Percentiles rank a stretch among this genome's conserved stretches.
phyloP scores from a whole-genome alignment of 2,888 invertebrate genomes.

The Elaeidobius kamerunicus region DNA sequence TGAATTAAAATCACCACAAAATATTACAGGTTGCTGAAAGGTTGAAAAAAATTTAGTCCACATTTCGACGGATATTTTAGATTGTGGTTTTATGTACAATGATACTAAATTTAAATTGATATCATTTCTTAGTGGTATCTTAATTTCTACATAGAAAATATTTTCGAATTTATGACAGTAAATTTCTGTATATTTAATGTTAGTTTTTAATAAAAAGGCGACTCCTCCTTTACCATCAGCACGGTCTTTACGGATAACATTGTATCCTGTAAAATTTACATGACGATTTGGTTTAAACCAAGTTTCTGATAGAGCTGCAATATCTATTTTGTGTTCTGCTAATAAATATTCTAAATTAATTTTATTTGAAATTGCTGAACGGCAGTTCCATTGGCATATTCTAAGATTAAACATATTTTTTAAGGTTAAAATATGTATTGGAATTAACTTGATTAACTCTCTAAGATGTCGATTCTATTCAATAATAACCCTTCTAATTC shows the following conservation, averaged over 20 bases:
- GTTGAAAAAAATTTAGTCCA: neutral
- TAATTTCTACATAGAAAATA: neutral
- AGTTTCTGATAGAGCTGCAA: neutral
- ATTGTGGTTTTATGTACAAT: slow-evolving; percentile 6
- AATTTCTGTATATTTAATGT: neutral
- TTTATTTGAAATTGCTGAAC: neutral
- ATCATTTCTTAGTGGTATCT: neutral
- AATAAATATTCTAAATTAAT: neutral
- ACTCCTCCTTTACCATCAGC: slow-evolving; percentile 2
- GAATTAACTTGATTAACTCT: too few relatives aligned
- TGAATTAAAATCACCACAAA: slow-evolving; percentile 7
- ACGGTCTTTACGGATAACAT: slow-evolving; percentile 1
- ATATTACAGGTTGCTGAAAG: neutral
- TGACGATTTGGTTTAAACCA: neutral
- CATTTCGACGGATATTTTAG: neutral
- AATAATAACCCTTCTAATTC: neutral
- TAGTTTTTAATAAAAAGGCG: neutral
- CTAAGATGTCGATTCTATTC: neutral
- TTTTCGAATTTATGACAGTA: neutral
- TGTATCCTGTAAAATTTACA: neutral
- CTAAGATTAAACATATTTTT: neutral
- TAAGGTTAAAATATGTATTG: neutral
- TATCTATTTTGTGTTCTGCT: neutral
- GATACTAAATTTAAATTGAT: neutral
- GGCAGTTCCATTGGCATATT: neutral